Percentiles rank a stretch among this genome's conserved stretches.
Conservation (phyloP, 1,140 invertebrate species). For the Leptinotarsa defecta region DNA sequence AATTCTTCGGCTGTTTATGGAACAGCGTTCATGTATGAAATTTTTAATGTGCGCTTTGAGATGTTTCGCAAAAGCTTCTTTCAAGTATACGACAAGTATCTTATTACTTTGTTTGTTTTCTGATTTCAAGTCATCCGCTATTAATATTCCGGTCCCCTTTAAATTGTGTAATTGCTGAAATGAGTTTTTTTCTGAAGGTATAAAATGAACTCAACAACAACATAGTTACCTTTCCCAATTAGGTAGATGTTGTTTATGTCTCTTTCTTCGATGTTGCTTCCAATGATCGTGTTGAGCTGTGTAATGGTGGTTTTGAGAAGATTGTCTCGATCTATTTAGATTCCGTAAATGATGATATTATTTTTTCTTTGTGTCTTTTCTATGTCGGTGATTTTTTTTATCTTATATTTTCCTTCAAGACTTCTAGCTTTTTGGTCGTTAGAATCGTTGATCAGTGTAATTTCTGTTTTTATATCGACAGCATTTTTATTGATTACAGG, state of each 20-base stretch:
- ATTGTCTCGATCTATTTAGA: not conserved
- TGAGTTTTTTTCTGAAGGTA: not conserved
- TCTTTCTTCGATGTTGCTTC: not conserved
- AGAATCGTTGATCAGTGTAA: not conserved
- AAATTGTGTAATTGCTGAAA: not conserved
- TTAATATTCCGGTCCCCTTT: not conserved
- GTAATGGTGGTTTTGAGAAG: not conserved
- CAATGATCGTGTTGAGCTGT: not conserved
- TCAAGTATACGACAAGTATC: too few species aligned
- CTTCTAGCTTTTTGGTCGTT: not conserved
- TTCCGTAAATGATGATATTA: not conserved
- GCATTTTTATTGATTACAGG: not conserved
- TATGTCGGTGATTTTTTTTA: not conserved
- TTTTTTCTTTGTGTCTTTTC: not conserved
- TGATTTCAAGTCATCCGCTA: too few species aligned
- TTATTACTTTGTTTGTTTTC: too few species aligned
- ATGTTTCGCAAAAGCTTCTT: too few species aligned
- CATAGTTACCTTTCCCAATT: not conserved
- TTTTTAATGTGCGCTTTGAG: too few species aligned
- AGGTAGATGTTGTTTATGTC: constrained; percentile 9
- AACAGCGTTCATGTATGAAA: too few species aligned
- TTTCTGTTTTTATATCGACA: not conserved
- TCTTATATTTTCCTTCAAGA: not conserved
- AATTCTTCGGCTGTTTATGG: too few species aligned
- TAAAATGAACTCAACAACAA: constrained; percentile 2